Percentiles rank a stretch among this genome's conserved stretches.
phyloP scores from a whole-genome alignment of 2,888 invertebrate species.

The Aricia artaxerxes region DNA sequence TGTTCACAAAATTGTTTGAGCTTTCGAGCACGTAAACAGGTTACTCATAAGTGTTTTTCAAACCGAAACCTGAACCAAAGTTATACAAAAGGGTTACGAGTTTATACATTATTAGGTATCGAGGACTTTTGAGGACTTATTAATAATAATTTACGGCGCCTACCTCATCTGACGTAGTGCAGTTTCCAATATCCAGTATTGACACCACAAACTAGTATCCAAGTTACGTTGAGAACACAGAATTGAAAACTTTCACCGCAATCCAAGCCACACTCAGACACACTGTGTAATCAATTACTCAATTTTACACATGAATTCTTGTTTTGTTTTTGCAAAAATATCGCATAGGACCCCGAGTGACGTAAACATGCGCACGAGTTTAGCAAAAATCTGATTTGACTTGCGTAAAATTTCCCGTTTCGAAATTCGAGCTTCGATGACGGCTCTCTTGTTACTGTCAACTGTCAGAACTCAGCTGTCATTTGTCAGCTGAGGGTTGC shows the following conservation, averaged over 20 bases:
- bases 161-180: conserved; percentile 32
- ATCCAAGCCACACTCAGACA: conserved; percentile 33
- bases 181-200: conserved; percentile 22
- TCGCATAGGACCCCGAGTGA: conserved; percentile 28
- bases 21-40: neutral
- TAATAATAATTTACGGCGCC: neutral
- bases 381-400: conserved; percentile 13
- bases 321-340: conserved; percentile 36
- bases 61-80: neutral
- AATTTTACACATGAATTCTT: conserved; percentile 22
- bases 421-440: neutral
- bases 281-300: conserved; percentile 28
- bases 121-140: neutral
- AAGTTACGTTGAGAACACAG: neutral
- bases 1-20: neutral
- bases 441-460: neutral
- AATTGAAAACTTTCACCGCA: conserved; percentile 35
- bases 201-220: conserved; percentile 24
- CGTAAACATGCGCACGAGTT: conserved; percentile 36
- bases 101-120: neutral
- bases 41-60: neutral
- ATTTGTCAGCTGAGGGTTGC: neutral
- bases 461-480: neutral
- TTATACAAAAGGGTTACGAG: neutral
- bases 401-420: neutral